Conservation (phyloP, 2,113 vertebrate species). For the Antechinus flavipes region DNA sequence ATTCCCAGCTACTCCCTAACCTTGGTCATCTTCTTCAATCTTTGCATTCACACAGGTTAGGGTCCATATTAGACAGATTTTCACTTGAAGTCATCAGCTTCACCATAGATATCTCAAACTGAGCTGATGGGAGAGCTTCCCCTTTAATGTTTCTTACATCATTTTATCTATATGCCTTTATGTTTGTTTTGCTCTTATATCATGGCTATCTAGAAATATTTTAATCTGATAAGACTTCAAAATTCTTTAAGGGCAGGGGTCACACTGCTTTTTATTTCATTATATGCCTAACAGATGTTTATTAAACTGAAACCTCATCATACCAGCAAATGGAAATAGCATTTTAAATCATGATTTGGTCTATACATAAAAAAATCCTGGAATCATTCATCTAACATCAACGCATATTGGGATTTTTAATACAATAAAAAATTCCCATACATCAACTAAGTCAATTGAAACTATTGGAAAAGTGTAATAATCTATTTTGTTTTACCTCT, state of each 20-base stretch:
- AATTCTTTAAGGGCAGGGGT: background rate
- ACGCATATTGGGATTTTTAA: conserved; percentile 13
- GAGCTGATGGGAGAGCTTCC: background rate
- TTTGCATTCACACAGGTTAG: background rate
- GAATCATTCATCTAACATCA: background rate
- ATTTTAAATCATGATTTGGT: conserved; percentile 28
- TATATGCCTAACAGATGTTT: background rate
- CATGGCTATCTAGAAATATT: background rate
- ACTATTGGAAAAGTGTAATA: conserved; percentile 22
- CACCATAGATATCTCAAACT: background rate
- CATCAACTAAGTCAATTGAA: conserved; percentile 27
- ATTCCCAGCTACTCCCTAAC: background rate
- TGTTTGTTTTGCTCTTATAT: background rate
- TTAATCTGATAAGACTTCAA: background rate
- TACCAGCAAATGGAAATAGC: background rate
- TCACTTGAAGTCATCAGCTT: background rate
- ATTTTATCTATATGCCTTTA: background rate
- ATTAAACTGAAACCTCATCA: background rate
- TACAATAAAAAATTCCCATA: conserved; percentile 43
- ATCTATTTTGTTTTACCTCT: conserved; percentile 36
- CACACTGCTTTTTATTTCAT: background rate
- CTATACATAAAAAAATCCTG: background rate
- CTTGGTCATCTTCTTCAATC: background rate
- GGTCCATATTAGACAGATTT: background rate
- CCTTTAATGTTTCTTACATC: background rate